phyloP scores from a whole-genome alignment of 2,888 invertebrate species.

The Erebia epiphron region DNA sequence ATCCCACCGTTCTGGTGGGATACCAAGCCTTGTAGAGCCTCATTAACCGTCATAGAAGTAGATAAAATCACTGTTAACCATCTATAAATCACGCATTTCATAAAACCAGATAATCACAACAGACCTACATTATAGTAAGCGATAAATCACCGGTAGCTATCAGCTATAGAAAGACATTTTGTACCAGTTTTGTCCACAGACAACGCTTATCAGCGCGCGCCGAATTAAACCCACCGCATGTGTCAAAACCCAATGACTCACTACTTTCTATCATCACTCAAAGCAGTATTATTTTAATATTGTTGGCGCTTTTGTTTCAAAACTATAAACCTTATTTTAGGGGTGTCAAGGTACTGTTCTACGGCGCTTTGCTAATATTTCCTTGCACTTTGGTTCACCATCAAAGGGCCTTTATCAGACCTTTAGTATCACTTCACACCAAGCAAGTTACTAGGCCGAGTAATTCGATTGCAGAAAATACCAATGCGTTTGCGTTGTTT shows the following conservation, averaged over 20 bases:
- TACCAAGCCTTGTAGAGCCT: background rate
- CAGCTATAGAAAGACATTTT: constrained; percentile 16
- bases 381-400: constrained; percentile 7
- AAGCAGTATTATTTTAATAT: no score
- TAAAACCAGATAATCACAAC: background rate
- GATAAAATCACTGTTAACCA: no score
- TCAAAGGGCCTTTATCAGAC: constrained; percentile 30
- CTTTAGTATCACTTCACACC: background rate
- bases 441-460: background rate
- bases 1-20: no score
- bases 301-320: no score
- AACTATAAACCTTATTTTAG: no score
- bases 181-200: constrained; percentile 13
- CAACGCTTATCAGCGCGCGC: constrained; percentile 6
- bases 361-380: background rate
- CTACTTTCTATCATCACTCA: background rate
- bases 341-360: background rate
- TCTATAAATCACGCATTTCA: background rate
- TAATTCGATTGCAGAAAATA: background rate
- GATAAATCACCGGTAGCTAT: background rate
- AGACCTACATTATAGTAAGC: background rate
- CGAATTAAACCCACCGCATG: constrained; percentile 18
- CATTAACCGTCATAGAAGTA: background rate
- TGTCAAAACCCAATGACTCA: constrained; percentile 5
- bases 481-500: no score